Base-by-base conservation (phyloP, 2,113 vertebrate genomes). In the Cavia aperea region DNA sequence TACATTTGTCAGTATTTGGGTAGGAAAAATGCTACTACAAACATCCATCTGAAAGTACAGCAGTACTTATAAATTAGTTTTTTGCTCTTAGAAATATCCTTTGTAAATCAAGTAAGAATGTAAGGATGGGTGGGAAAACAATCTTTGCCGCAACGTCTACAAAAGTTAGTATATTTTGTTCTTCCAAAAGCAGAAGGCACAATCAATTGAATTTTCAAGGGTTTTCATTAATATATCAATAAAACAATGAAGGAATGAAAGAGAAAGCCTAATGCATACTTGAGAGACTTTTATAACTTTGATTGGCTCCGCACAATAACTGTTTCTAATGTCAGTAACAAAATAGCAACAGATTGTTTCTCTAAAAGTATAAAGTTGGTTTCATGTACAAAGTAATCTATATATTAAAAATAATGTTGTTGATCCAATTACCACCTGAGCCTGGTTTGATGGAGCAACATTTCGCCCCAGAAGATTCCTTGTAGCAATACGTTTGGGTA, bases 21-120 rank as follows among this genome's bases (percentile, higher is more conserved):
- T 62, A 19, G 39, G 58, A 90, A 81, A 43, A 63, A 16, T 29
- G 13, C 89, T 78, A 10, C 2, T 19, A 66, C 14, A n/a, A 87
- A 46, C 54, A 73, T 79, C 26, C 81, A 26, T 43, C 89, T 62
- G 43, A 92, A 93, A 93, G 51, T 88, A 88, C 51, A 49, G 29
- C 31, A 60, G 6, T 66, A 5, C 65, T 81, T 46, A 72, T 62
- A 88, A 65, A 85, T 82, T 85, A 84, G 68, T 7, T 75, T 88
- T 90, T n/a, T 92, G 0, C 29, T 88, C 15, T 14, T 78, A 13
- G 13, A 16, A 79, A 58, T 10, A 51, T 4, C 33, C 82, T 90
- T 82, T 54, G 11, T 79, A 31, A 82, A 77, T 90, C 49, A 65
- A 19, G 12, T 65, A 72, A 91, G 14, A 62, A 58, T 58, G 46